A percentile compares a stretch with the other conserved stretches of the same genome.
These are phyloP conservation scores for Meda fulgida DNA, from an alignment of 2,797 vertebrate species.

Conservation along the genomic window DNA sequence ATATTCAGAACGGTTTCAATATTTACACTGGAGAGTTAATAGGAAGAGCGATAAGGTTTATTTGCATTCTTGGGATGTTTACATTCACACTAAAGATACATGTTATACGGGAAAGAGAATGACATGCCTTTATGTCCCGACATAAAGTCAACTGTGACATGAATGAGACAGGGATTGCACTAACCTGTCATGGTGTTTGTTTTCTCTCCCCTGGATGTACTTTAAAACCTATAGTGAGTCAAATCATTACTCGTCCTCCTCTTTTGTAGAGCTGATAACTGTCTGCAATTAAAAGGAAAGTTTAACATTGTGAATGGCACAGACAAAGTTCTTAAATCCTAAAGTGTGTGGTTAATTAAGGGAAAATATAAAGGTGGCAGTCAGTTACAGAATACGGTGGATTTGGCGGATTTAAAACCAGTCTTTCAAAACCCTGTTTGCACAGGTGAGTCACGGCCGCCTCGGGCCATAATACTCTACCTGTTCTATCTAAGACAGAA, in stretches of 20 bases:
- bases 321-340: conserved; percentile 17
- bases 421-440: conserved; percentile 64
- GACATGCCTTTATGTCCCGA: conserved; percentile 4
- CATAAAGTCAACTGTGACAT: conserved; percentile 1
- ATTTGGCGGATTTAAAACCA: conserved; percentile 65
- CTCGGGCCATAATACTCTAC: conserved; percentile 47
- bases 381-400: conserved; percentile 41
- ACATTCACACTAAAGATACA: neutral
- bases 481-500: conserved; percentile 21
- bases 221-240: conserved; percentile 3
- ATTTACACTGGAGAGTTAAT: conserved; percentile 52
- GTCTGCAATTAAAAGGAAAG: conserved; percentile 3
- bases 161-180: conserved; percentile 13
- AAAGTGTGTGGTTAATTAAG: conserved; percentile 8
- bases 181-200: conserved; percentile 20
- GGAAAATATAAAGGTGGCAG: conserved; percentile 5
- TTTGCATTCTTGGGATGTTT: conserved; percentile 36
- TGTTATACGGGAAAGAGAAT: neutral
- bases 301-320: neutral
- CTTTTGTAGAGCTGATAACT: neutral
- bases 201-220: neutral
- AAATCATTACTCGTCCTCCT: neutral
- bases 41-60: conserved; percentile 25
- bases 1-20: conserved; percentile 24
- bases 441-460: conserved; percentile 65